These are phyloP conservation scores for Gracilinanus agilis DNA, from an alignment of 2,113 vertebrate species.

Conservation along the genomic window DNA sequence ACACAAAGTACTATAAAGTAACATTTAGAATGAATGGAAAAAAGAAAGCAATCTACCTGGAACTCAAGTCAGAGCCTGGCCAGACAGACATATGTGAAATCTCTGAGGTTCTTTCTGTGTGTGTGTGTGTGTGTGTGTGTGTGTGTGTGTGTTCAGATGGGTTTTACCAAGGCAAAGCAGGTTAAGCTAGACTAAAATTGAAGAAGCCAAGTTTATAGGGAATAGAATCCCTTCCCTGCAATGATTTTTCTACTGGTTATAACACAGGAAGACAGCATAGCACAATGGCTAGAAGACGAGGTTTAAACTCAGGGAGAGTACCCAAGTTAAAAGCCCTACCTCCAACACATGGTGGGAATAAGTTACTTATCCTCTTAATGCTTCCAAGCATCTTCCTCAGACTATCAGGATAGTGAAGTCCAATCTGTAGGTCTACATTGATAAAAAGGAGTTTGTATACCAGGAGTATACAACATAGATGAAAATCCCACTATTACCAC, in stretches of 20 bases:
- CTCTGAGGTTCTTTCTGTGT: neutral
- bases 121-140: neutral
- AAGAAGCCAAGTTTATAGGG: constrained; percentile 6
- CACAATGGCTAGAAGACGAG: neutral
- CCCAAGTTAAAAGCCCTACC: neutral
- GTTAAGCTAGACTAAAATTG: constrained; percentile 7
- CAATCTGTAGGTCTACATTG: neutral
- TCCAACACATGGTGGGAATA: neutral
- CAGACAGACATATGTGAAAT: neutral
- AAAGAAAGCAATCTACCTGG: constrained; percentile 10
- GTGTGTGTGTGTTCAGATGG: neutral
- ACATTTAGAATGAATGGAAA: neutral
- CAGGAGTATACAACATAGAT: neutral
- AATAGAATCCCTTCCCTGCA: neutral
- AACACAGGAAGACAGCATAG: neutral
- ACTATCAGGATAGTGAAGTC: neutral
- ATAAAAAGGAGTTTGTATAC: neutral
- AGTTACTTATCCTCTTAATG: neutral
- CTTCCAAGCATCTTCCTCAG: neutral
- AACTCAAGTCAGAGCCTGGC: neutral
- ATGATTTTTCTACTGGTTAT: neutral
- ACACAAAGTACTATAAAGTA: neutral
- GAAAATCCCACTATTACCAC: neutral
- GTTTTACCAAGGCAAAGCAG: constrained; percentile 24
- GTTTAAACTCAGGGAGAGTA: neutral